phyloP scores from a whole-genome alignment of 2,888 invertebrate species.

The Drosophila ochracea region DNA sequence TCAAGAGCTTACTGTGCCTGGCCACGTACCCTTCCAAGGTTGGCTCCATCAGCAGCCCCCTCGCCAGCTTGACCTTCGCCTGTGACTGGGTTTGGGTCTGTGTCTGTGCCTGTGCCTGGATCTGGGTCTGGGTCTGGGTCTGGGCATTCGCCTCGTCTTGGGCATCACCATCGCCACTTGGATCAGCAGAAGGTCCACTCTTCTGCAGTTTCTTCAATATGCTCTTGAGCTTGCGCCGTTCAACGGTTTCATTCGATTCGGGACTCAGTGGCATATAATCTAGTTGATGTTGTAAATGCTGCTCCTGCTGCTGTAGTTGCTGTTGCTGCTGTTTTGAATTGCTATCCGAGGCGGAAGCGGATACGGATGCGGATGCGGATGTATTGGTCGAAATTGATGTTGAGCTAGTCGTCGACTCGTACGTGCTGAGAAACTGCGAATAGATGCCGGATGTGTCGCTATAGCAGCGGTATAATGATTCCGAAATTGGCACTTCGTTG shows the following conservation, averaged over 20 bases:
- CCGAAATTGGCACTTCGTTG: constrained; percentile 83
- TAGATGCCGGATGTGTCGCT: constrained; percentile 92
- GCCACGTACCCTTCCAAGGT: constrained; percentile 95
- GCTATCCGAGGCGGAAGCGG: constrained; percentile 67
- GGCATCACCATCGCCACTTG: constrained; percentile 37
- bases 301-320: constrained; percentile 6
- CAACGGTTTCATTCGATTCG: constrained; percentile 93
- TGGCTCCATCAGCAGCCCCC: constrained; percentile 91
- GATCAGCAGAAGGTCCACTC: constrained; percentile 82
- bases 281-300: constrained; percentile 56
- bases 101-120: constrained; percentile 33
- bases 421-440: constrained; percentile 84
- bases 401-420: constrained; percentile 85
- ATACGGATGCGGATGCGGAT: constrained; percentile 50
- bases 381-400: constrained; percentile 81
- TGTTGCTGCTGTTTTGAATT: constrained; percentile 48
- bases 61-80: constrained; percentile 65
- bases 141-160: constrained; percentile 54
- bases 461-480: constrained; percentile 90
- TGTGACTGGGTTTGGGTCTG: constrained; percentile 37
- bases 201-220: constrained; percentile 93
- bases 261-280: constrained; percentile 86
- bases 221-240: constrained; percentile 92
- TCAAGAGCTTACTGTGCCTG: constrained; percentile 93
- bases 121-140: constrained; percentile 28